Conservation (phyloP, 2,888 invertebrate species). For the Andrena bicolor region DNA sequence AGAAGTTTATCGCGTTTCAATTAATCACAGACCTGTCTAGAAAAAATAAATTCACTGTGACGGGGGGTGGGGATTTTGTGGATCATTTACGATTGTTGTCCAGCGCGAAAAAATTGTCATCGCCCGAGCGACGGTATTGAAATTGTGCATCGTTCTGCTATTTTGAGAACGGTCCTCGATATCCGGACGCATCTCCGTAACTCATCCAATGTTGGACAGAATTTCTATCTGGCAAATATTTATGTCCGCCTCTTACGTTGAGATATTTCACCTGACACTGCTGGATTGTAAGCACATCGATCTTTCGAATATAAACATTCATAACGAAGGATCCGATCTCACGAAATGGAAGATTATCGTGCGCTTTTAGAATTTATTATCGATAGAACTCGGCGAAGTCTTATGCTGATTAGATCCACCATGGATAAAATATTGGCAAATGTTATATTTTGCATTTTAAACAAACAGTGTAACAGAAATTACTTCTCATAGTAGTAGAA, state of each 20-base stretch:
- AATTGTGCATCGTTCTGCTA: conserved; percentile 14
- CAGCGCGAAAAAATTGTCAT: background rate
- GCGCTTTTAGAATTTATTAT: background rate
- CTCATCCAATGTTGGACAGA: conserved; percentile 9
- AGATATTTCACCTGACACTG: conserved; percentile 21
- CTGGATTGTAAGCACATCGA: conserved; percentile 25
- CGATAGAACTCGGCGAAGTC: background rate
- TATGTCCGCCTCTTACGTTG: conserved; percentile 27
- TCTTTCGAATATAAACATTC: conserved; percentile 31
- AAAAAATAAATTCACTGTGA: too few species aligned
- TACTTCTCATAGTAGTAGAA: background rate
- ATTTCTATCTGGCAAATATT: conserved; percentile 44
- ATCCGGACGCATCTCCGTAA: conserved; percentile 19
- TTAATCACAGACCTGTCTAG: too few species aligned
- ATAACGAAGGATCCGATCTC: conserved; percentile 8
- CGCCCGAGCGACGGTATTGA: background rate
- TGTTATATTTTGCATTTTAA: too few species aligned
- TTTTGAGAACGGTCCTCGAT: conserved; percentile 19
- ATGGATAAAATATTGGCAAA: too few species aligned
- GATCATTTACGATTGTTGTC: background rate
- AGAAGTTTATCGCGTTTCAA: too few species aligned
- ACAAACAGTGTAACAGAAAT: too few species aligned
- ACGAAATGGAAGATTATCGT: background rate
- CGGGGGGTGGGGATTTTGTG: too few species aligned
- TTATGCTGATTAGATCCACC: too few species aligned